Percentiles rank a stretch among this genome's conserved stretches.
These are phyloP conservation scores for Melinaea marsaeus DNA, from an alignment of 2,888 invertebrate species.

Conservation along the genomic window DNA sequence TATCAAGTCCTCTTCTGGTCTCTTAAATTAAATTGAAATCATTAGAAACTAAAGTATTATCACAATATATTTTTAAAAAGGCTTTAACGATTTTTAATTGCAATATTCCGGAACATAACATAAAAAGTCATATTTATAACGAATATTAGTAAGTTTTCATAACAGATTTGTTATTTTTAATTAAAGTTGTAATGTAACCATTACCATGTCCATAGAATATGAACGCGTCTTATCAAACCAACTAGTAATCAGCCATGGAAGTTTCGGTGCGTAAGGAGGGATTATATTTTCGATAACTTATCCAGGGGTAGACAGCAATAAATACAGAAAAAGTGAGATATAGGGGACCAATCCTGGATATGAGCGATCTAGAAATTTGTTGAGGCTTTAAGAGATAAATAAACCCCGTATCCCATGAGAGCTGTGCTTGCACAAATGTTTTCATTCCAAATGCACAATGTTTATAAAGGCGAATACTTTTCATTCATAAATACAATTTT, in stretches of 20 bases:
- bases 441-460: constrained; percentile 26
- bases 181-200: too few relatives aligned
- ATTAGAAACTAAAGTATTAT: too few relatives aligned
- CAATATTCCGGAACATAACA: too few relatives aligned
- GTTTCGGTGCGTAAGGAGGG: constrained; percentile 70
- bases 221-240: constrained; percentile 54
- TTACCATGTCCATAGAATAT: constrained; percentile 44
- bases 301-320: constrained; percentile 70
- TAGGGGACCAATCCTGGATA: constrained; percentile 48
- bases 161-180: too few relatives aligned
- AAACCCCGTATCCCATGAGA: constrained; percentile 54
- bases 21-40: neutral
- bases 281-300: constrained; percentile 77
- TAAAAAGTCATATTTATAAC: too few relatives aligned
- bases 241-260: constrained; percentile 73
- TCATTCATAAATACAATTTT: constrained; percentile 31
- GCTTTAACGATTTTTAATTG: too few relatives aligned
- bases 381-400: constrained; percentile 70
- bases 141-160: too few relatives aligned
- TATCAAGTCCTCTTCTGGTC: constrained; percentile 7
- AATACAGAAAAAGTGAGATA: constrained; percentile 64
- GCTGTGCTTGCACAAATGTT: constrained; percentile 46
- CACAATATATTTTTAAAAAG: neutral
- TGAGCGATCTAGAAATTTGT: constrained; percentile 73
- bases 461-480: constrained; percentile 28